Conservation (phyloP, 2,888 invertebrate species). For the Lepeophtheirus nordmannii region DNA sequence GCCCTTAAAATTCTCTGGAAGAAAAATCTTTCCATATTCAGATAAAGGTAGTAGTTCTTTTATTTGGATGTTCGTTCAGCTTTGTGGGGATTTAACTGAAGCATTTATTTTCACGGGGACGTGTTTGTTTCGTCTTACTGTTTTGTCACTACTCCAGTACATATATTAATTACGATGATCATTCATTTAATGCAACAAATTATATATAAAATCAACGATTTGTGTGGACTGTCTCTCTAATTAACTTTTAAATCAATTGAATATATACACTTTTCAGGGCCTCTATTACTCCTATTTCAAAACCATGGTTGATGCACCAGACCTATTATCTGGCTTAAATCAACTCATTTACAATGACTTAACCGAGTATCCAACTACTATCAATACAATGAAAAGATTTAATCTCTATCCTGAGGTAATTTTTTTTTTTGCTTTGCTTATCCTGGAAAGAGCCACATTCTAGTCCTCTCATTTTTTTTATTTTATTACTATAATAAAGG, state of each 20-base stretch:
- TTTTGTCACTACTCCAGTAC: too few species aligned
- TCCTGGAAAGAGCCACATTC: slow-evolving; percentile 29
- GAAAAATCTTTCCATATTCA: too few species aligned
- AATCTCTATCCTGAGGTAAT: slow-evolving; percentile 68
- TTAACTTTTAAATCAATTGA: not conserved
- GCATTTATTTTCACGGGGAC: too few species aligned
- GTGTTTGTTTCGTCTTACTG: too few species aligned
- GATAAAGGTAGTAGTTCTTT: too few species aligned
- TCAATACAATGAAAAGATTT: slow-evolving; percentile 65
- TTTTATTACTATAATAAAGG: slow-evolving; percentile 33
- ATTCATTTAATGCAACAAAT: too few species aligned
- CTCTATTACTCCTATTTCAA: slow-evolving; percentile 80
- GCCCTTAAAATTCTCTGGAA: slow-evolving; percentile 15
- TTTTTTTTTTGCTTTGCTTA: slow-evolving; percentile 15
- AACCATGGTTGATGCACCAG: slow-evolving; percentile 50
- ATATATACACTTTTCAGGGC: slow-evolving; percentile 36
- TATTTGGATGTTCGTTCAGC: too few species aligned
- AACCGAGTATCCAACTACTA: slow-evolving; percentile 62
- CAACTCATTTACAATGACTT: slow-evolving; percentile 48
- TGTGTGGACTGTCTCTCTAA: too few species aligned
- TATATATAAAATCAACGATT: too few species aligned
- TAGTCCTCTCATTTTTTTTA: too few species aligned
- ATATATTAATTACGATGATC: too few species aligned
- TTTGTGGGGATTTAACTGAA: too few species aligned
- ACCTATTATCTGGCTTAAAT: slow-evolving; percentile 46